Conservation (phyloP, 2,888 invertebrate species). For the Syrista parreyssii region DNA sequence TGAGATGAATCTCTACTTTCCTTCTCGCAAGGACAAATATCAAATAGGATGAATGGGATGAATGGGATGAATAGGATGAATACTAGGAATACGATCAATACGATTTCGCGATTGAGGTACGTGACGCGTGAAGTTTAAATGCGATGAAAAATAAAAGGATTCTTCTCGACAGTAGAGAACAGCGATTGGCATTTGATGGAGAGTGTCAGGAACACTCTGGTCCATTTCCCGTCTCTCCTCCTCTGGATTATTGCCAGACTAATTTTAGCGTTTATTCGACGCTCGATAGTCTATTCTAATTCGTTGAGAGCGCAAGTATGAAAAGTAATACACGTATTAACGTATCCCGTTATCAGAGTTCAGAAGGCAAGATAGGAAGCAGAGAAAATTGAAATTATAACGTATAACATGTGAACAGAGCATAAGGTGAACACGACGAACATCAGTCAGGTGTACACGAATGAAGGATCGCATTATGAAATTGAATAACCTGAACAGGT, state of each 20-base stretch:
- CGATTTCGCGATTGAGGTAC: not conserved
- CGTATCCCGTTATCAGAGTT: not conserved
- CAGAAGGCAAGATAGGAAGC: not conserved
- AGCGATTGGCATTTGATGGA: conserved; percentile 23
- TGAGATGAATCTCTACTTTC: not conserved
- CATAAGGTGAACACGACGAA: not conserved
- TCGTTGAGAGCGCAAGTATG: conserved; percentile 34
- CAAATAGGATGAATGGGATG: not conserved
- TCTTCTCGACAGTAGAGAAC: not conserved
- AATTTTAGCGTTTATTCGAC: conserved; percentile 55
- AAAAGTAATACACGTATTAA: not conserved
- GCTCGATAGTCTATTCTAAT: conserved; percentile 52
- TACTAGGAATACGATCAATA: not conserved
- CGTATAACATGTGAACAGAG: not conserved
- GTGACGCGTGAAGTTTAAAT: not conserved
- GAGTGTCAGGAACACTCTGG: conserved; percentile 15
- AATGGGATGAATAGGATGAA: not conserved
- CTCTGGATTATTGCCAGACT: conserved; percentile 52
- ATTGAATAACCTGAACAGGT: not conserved
- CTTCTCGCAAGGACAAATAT: not conserved
- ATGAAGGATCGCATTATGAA: not conserved
- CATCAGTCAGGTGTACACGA: not conserved
- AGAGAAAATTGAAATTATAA: not conserved
- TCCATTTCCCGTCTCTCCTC: conserved; percentile 40
- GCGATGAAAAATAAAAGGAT: not conserved